Conservation (phyloP, 2,113 vertebrate species). For the Ovis canadensis region DNA sequence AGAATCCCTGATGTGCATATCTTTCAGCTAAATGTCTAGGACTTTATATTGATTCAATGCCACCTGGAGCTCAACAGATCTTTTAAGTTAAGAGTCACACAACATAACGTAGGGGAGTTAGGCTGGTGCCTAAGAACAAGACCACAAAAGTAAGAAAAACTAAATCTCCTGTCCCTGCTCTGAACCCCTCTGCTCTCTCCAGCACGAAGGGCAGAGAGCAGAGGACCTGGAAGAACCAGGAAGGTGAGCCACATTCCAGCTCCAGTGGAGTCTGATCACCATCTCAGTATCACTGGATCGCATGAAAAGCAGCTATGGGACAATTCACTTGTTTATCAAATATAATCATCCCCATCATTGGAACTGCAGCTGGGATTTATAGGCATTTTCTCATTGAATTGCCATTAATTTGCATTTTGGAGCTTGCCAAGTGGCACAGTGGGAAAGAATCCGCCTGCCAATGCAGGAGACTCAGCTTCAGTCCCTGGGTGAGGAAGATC, state of each 20-base stretch:
- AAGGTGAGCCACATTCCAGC: too few relatives aligned
- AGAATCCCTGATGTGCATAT: background rate
- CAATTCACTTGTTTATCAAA: background rate
- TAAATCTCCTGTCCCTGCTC: background rate
- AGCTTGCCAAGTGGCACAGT: background rate
- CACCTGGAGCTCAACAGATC: background rate
- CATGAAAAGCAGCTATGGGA: background rate
- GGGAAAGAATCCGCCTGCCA: background rate
- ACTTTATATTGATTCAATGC: background rate
- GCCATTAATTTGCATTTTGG: background rate
- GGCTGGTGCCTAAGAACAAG: too few relatives aligned
- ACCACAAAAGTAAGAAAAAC: background rate
- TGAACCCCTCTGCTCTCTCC: background rate
- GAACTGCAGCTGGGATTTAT: background rate
- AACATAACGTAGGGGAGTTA: background rate
- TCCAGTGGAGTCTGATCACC: background rate
- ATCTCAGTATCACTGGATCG: rapidly evolving
- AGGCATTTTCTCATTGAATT: background rate
- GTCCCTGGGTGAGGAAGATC: background rate
- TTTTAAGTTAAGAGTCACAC: background rate
- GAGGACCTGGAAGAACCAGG: background rate
- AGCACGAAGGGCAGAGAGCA: rapidly evolving
- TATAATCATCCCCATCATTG: background rate
- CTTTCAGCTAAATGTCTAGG: background rate
- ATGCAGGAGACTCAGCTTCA: background rate